phyloP scores from a whole-genome alignment of 2,113 vertebrate species.

The Podocnemis expansa region DNA sequence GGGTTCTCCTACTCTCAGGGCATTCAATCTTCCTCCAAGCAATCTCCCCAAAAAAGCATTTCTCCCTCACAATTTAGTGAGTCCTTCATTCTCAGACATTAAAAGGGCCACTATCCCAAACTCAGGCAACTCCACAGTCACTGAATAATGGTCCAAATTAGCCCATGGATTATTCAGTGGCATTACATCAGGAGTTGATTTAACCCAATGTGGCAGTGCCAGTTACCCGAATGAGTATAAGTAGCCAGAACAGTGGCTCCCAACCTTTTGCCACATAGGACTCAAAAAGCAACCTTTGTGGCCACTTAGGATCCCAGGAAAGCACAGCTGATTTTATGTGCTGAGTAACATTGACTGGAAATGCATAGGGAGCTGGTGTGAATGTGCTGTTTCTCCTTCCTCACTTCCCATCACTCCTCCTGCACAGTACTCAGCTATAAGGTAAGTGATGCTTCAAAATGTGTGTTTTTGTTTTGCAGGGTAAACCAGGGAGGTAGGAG shows the following conservation, averaged over 20 bases:
- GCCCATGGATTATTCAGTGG: neutral
- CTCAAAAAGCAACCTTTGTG: neutral
- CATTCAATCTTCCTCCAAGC: neutral
- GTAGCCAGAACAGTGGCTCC: neutral
- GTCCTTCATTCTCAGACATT: rapidly evolving
- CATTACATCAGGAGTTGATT: neutral
- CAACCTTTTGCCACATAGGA: neutral
- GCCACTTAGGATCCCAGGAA: neutral
- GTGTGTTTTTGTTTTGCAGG: neutral
- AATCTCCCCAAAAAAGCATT: neutral
- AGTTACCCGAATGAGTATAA: neutral
- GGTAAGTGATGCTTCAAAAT: neutral
- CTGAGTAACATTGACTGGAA: neutral
- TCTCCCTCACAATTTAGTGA: neutral
- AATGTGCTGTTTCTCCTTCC: neutral
- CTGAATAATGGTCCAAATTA: neutral
- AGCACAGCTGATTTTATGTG: neutral
- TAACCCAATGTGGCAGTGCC: neutral
- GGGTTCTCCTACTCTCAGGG: neutral
- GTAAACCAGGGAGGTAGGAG: neutral
- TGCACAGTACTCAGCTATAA: neutral
- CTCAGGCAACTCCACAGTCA: neutral
- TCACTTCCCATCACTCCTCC: neutral
- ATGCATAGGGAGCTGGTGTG: neutral
- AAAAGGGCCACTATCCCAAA: neutral